Conservation (phyloP, 2,113 vertebrate species). For the Anarrhichthys ocellatus region DNA sequence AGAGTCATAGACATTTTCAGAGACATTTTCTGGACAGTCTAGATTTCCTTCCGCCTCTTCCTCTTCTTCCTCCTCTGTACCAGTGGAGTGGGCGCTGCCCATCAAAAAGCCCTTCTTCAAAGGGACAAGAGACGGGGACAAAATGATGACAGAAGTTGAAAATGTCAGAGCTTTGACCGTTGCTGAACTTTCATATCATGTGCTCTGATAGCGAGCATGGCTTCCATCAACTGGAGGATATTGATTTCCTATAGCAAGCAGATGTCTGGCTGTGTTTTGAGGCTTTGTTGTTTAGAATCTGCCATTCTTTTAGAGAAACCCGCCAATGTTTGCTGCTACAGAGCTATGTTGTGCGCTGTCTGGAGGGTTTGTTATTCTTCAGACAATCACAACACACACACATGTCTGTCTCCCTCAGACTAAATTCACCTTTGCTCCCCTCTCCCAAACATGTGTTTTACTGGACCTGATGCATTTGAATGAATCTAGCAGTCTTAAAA, state of each 20-base stretch:
- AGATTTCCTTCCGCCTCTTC: constrained; percentile 4
- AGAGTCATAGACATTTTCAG: background rate
- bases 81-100: background rate
- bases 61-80: background rate
- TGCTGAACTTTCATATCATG: constrained; percentile 38
- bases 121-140: constrained; percentile 42
- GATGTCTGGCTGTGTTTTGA: constrained; percentile 51
- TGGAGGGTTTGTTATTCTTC: constrained; percentile 54
- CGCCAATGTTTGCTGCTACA: constrained; percentile 28
- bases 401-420: constrained; percentile 37
- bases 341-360: constrained; percentile 29
- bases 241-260: constrained; percentile 69
- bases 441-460: constrained; percentile 32
- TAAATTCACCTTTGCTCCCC: constrained; percentile 51
- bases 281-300: constrained; percentile 62
- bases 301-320: constrained; percentile 20
- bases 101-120: constrained; percentile 52
- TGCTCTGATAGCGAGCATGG: constrained; percentile 48
- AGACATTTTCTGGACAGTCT: constrained; percentile 21
- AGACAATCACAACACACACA: constrained; percentile 43
- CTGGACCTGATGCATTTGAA: constrained; percentile 4
- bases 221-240: constrained; percentile 46
- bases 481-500: constrained; percentile 10
- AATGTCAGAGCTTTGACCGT: constrained; percentile 54
- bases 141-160: constrained; percentile 57